Conservation (phyloP, 2,113 vertebrate species). For the Strix aluco region DNA sequence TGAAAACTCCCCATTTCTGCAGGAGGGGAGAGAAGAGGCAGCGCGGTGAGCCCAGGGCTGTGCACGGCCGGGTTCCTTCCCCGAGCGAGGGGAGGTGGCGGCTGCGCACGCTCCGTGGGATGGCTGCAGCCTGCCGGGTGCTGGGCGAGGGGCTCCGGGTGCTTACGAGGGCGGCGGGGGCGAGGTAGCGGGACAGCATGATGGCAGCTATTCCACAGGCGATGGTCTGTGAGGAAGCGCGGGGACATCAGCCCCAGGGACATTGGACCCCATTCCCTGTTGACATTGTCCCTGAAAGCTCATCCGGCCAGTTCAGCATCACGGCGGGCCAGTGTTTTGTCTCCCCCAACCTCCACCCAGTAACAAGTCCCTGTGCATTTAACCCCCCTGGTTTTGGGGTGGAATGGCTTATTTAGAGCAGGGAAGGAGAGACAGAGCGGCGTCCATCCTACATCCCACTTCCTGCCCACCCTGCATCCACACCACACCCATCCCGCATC, state of each 20-base stretch:
- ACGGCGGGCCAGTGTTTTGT: rapidly evolving
- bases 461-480: not conserved
- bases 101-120: rapidly evolving
- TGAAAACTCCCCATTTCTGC: conserved; percentile 82
- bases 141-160: not conserved
- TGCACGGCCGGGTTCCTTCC: not conserved
- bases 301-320: rapidly evolving
- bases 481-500: not conserved
- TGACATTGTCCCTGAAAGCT: not conserved
- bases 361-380: rapidly evolving
- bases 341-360: not conserved
- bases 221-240: conserved; percentile 50
- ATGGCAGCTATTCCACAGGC: conserved; percentile 79
- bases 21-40: not conserved
- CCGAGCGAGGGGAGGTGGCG: rapidly evolving
- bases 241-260: not conserved
- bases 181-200: conserved; percentile 80
- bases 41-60: rapidly evolving
- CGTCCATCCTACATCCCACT: not conserved
- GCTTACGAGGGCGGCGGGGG: conserved; percentile 74
- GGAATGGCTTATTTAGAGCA: not conserved
- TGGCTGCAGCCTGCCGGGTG: not conserved
- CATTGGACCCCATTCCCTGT: rapidly evolving
- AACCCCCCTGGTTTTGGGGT: not conserved
- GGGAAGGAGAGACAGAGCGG: not conserved